These are phyloP conservation scores for Sinelater perroti DNA, from an alignment of 2,888 invertebrate species.

Conservation along the genomic window DNA sequence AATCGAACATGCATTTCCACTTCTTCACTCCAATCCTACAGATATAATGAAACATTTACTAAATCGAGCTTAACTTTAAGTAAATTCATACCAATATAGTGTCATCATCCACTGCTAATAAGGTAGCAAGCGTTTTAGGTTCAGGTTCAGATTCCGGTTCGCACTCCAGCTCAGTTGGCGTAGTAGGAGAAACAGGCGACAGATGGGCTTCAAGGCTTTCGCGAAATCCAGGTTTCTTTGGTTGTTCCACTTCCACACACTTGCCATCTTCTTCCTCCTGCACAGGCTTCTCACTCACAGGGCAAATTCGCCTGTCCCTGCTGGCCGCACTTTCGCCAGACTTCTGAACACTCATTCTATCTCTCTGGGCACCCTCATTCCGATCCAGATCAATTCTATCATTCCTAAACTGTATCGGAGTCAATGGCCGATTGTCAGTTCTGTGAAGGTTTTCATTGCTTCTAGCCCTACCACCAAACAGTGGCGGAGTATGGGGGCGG, in stretches of 20 bases:
- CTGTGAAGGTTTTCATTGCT: slow-evolving; percentile 49
- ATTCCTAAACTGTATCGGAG: slow-evolving; percentile 43
- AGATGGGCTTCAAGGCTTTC: slow-evolving; percentile 47
- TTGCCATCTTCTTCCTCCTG: slow-evolving; percentile 32
- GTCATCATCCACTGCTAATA: slow-evolving; percentile 40
- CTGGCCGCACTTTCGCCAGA: slow-evolving; percentile 11
- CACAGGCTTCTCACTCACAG: slow-evolving; percentile 21
- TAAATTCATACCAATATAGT: slow-evolving; percentile 45
- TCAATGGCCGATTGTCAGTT: slow-evolving; percentile 48
- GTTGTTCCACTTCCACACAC: slow-evolving; percentile 6
- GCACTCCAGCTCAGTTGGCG: slow-evolving; percentile 38
- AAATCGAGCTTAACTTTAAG: neutral
- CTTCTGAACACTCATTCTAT: neutral
- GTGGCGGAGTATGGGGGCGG: slow-evolving; percentile 54
- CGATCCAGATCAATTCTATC: slow-evolving; percentile 32
- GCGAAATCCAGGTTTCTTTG: slow-evolving; percentile 40
- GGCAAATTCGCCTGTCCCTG: slow-evolving; percentile 24
- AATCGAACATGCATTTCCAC: slow-evolving; percentile 64
- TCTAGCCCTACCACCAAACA: slow-evolving; percentile 38
- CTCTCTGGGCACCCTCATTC: slow-evolving; percentile 26
- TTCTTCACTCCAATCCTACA: slow-evolving; percentile 70
- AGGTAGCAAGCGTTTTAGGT: slow-evolving; percentile 3
- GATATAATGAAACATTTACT: neutral
- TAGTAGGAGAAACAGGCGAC: slow-evolving; percentile 50
- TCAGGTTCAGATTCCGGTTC: slow-evolving; percentile 35